A percentile compares a stretch with the other conserved stretches of the same genome.
phyloP scores from a whole-genome alignment of 2,888 invertebrate species.

The Melanostoma mellinum region DNA sequence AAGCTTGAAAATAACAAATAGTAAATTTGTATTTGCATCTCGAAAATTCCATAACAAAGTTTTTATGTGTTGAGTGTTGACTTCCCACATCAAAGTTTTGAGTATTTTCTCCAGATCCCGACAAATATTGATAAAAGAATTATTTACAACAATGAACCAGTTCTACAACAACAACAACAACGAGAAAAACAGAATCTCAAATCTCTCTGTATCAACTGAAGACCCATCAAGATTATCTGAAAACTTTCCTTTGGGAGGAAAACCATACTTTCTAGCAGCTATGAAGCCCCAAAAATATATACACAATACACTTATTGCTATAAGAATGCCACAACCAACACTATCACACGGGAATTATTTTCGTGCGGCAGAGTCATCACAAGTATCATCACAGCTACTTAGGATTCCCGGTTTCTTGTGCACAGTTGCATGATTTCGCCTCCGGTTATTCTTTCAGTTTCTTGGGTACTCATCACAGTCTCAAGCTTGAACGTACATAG shows the following conservation, averaged over 20 bases:
- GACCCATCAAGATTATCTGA: background rate
- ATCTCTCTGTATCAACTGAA: slow-evolving; percentile 6
- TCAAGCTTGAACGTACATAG: slow-evolving; percentile 51
- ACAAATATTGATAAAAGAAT: too few species aligned
- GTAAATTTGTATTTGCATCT: too few species aligned
- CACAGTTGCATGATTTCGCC: slow-evolving; percentile 36
- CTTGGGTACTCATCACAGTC: slow-evolving; percentile 46
- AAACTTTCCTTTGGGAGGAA: slow-evolving; percentile 51
- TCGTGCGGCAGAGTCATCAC: slow-evolving; percentile 55
- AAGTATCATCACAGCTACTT: slow-evolving; percentile 70
- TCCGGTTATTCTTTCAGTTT: slow-evolving; percentile 16
- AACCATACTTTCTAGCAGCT: slow-evolving; percentile 31
- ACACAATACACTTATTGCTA: slow-evolving; percentile 41
- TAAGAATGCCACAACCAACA: slow-evolving; percentile 7
- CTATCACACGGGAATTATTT: slow-evolving; percentile 39
- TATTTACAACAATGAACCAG: too few species aligned
- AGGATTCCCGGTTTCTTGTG: slow-evolving; percentile 41
- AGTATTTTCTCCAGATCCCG: too few species aligned
- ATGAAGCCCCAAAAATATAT: slow-evolving; percentile 56
- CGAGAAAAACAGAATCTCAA: slow-evolving; percentile 31
- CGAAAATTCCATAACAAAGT: too few species aligned
- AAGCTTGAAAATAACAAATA: too few species aligned
- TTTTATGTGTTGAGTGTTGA: too few species aligned
- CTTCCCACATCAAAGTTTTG: too few species aligned
- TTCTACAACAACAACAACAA: slow-evolving; percentile 2